phyloP scores from a whole-genome alignment of 2,888 invertebrate genomes.

The Ophion costatus region DNA sequence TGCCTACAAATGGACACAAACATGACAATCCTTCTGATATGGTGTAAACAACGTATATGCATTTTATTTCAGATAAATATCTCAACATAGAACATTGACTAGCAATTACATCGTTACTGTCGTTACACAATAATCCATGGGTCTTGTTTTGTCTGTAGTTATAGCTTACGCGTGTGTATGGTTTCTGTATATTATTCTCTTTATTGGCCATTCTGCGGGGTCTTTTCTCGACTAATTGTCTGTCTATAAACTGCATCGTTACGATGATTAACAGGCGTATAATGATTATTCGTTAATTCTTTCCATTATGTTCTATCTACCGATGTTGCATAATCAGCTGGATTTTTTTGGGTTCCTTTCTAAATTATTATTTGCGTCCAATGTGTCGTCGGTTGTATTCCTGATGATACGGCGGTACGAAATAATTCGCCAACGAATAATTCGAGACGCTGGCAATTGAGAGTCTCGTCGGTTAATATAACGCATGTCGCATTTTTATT shows the following conservation, averaged over 20 bases:
- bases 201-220: constrained; percentile 59
- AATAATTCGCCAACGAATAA: constrained; percentile 62
- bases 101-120: constrained; percentile 75
- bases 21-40: constrained; percentile 27
- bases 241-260: constrained; percentile 39
- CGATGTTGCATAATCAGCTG: constrained; percentile 51
- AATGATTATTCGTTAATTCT: constrained; percentile 69
- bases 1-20: background rate
- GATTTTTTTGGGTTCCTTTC: constrained; percentile 32
- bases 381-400: constrained; percentile 38
- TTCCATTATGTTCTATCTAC: constrained; percentile 66
- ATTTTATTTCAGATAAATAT: constrained; percentile 79
- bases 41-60: constrained; percentile 81
- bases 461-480: constrained; percentile 47
- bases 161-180: constrained; percentile 34
- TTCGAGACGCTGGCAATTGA: constrained; percentile 44
- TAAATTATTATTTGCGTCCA: constrained; percentile 37
- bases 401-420: constrained; percentile 49
- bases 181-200: constrained; percentile 47
- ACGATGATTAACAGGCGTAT: constrained; percentile 51
- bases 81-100: constrained; percentile 82
- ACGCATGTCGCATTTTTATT: constrained; percentile 39
- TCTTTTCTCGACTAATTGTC: constrained; percentile 48
- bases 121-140: constrained; percentile 70
- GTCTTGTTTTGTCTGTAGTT: constrained; percentile 63